phyloP scores from a whole-genome alignment of 1,140 invertebrate species.

The Luehdorfia chinensis region DNA sequence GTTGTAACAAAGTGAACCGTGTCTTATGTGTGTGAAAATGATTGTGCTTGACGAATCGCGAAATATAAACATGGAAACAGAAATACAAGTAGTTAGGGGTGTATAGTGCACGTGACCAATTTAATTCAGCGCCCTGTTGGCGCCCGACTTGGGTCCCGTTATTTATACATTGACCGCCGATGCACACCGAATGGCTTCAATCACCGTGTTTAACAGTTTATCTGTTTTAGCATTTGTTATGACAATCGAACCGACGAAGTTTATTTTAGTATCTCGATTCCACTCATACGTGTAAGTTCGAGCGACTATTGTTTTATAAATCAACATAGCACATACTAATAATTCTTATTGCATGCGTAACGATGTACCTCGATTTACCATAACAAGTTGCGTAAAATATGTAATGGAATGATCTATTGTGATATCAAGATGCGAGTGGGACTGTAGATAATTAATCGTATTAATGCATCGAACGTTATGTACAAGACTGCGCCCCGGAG shows the following conservation, averaged over 20 bases:
- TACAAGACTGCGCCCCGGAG: not conserved
- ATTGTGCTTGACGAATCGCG: constrained; percentile 24
- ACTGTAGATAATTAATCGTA: not conserved
- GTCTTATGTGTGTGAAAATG: not conserved
- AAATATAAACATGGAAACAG: constrained; percentile 35
- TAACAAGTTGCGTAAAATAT: not conserved
- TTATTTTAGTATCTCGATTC: constrained; percentile 9
- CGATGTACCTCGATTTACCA: not conserved
- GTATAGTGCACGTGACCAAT: constrained; percentile 24
- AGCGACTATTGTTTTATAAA: not conserved
- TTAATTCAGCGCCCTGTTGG: constrained; percentile 28
- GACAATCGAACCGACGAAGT: constrained; percentile 3
- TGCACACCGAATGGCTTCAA: constrained; percentile 16
- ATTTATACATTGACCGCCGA: constrained; percentile 25
- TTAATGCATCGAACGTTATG: not conserved
- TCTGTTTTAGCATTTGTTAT: constrained; percentile 15
- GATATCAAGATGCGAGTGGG: not conserved
- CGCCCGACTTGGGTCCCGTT: constrained; percentile 38
- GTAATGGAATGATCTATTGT: too few species aligned
- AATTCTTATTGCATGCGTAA: not conserved
- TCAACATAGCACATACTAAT: not conserved
- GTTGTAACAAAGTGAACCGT: too few species aligned
- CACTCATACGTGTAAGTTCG: not conserved
- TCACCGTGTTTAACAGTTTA: constrained; percentile 8
- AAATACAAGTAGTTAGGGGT: constrained; percentile 20